Evolutionary conservation across 1,140 invertebrate genomes (phyloP).

Genomic region (Apis dorsata): DNA sequence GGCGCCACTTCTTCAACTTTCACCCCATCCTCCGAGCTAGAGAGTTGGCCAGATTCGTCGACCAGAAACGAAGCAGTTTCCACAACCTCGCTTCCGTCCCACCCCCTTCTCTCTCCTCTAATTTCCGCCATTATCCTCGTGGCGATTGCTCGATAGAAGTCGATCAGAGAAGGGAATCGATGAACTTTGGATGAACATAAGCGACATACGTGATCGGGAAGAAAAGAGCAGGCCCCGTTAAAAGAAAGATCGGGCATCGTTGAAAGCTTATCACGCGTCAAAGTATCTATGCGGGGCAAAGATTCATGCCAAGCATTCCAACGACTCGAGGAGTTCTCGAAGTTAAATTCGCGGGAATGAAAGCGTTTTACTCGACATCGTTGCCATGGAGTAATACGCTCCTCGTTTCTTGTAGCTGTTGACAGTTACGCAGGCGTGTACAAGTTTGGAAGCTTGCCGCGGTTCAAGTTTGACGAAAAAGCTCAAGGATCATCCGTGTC

Average conservation of each 20-base stretch:
- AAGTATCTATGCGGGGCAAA: neutral
- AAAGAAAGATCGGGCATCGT: conserved; percentile 2
- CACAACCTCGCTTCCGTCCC: neutral
- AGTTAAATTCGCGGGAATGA: neutral
- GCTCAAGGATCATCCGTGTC: neutral
- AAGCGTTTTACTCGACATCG: conserved; percentile 2
- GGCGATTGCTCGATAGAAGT: neutral
- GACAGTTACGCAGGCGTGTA: neutral
- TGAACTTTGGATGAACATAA: neutral
- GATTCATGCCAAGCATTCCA: conserved; percentile 32
- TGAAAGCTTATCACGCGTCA: conserved; percentile 33
- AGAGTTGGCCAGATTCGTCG: neutral
- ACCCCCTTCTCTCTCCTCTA: neutral
- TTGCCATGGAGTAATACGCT: neutral
- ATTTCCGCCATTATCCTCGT: neutral
- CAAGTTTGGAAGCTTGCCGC: neutral
- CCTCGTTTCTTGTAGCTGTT: neutral
- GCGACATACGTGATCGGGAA: neutral
- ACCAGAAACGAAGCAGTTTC: neutral
- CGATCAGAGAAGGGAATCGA: neutral
- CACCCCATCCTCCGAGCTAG: neutral
- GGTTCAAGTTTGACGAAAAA: neutral
- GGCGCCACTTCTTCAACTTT: conserved; percentile 35
- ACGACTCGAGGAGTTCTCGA: neutral
- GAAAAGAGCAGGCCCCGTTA: conserved; percentile 22